phyloP scores from a whole-genome alignment of 2,888 invertebrate genomes.

The Homarus gammarus region DNA sequence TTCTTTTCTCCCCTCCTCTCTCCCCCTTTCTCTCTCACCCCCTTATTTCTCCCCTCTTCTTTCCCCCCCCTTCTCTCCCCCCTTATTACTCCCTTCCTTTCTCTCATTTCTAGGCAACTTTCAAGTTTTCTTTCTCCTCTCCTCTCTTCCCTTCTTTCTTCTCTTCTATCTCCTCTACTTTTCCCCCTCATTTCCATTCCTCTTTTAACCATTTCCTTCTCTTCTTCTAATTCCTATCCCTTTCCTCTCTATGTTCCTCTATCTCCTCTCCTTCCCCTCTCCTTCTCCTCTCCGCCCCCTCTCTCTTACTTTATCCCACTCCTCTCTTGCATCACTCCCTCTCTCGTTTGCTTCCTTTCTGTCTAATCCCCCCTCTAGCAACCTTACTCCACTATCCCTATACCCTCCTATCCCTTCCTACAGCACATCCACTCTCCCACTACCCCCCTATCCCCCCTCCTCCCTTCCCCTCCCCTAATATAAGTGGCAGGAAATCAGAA shows the following conservation, averaged over 20 bases:
- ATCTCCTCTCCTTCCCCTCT: not conserved
- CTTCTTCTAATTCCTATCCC: too few species aligned
- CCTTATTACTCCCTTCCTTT: not conserved
- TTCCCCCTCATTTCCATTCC: not conserved
- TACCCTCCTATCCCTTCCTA: not conserved
- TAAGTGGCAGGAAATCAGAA: too few species aligned
- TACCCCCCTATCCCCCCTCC: too few species aligned
- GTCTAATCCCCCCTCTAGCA: too few species aligned
- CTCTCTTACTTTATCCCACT: not conserved
- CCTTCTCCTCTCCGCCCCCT: not conserved
- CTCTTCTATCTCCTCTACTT: not conserved
- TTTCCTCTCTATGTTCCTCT: not conserved
- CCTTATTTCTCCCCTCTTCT: too few species aligned
- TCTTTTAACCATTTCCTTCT: not conserved
- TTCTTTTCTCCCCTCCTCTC: not conserved
- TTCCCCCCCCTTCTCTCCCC: not conserved
- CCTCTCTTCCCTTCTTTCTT: not conserved
- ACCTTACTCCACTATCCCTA: not conserved
- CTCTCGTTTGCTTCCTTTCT: not conserved
- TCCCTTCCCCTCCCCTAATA: too few species aligned
- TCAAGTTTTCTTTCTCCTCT: too few species aligned
- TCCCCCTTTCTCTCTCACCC: not conserved
- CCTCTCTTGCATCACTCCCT: not conserved
- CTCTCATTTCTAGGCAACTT: not conserved
- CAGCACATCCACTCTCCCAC: not conserved